Percentiles rank a stretch among this genome's conserved stretches.
Evolutionary conservation across 2,113 vertebrate genomes (phyloP).

Genomic region (Macrotis lagotis): DNA sequence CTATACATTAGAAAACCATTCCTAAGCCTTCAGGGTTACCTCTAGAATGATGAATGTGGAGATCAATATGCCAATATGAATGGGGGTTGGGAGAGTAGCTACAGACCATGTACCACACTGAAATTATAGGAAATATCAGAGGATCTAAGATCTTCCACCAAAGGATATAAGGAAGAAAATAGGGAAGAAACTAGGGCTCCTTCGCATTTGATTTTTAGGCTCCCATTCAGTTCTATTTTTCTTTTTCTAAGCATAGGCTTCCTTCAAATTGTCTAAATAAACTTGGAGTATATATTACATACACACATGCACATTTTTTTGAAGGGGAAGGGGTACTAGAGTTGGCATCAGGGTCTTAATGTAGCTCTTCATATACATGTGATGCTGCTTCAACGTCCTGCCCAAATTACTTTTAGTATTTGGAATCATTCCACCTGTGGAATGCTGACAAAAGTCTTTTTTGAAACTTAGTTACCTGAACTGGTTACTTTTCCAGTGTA

Average conservation of each 20-base stretch:
- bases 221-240: not conserved
- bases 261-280: not conserved
- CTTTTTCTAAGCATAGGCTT: not conserved
- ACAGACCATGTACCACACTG: not conserved
- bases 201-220: not conserved
- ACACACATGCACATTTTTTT: not conserved
- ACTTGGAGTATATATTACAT: not conserved
- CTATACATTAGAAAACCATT: not conserved
- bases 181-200: not conserved
- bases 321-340: not conserved
- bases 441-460: conserved; percentile 34
- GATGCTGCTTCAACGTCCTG: not conserved
- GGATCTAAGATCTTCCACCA: not conserved
- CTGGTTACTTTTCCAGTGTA: not conserved
- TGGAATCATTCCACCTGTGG: conserved; percentile 21
- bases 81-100: not conserved
- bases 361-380: not conserved
- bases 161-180: not conserved
- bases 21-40: not conserved
- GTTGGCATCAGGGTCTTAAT: too few relatives aligned
- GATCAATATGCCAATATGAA: not conserved
- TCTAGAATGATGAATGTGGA: too few relatives aligned
- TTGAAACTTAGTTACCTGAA: conserved; percentile 55
- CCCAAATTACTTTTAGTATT: too few relatives aligned
- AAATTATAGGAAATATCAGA: not conserved